A percentile compares a stretch with the other conserved stretches of the same genome.
Conservation (phyloP, 2,888 invertebrate genomes). For the Julus scandinavius region DNA sequence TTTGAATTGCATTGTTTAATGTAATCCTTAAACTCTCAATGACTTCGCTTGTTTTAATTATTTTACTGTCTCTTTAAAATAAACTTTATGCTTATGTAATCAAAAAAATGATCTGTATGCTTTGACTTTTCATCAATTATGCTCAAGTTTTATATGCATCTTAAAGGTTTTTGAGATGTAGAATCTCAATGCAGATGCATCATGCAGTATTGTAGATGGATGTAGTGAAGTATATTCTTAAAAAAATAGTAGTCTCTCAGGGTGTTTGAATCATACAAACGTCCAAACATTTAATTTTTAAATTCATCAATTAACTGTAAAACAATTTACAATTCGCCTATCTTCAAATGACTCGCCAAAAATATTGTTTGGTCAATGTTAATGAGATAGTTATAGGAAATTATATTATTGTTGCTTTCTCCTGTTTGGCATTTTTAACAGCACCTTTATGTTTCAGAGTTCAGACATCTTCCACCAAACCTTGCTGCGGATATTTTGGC, state of each 20-base stretch:
- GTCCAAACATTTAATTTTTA: not conserved
- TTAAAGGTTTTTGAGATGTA: too few relatives aligned
- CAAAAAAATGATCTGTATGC: not conserved
- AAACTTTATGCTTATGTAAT: conserved; percentile 37
- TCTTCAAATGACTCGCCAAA: not conserved
- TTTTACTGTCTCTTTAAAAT: conserved; percentile 26
- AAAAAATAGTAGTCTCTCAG: too few relatives aligned
- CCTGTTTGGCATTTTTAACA: not conserved
- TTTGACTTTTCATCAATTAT: too few relatives aligned
- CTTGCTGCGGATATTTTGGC: not conserved
- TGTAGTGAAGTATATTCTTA: too few relatives aligned
- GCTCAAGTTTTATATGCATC: too few relatives aligned
- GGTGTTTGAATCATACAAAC: not conserved
- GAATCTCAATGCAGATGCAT: too few relatives aligned
- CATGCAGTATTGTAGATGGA: too few relatives aligned
- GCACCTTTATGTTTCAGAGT: not conserved
- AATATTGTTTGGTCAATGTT: not conserved
- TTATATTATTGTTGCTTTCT: not conserved
- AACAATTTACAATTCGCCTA: not conserved
- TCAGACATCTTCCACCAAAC: not conserved
- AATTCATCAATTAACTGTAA: not conserved
- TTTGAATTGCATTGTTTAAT: conserved; percentile 25
- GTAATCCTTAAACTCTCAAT: not conserved
- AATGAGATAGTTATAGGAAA: not conserved
- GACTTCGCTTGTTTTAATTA: conserved; percentile 22